Evolutionary conservation across 2,888 invertebrate genomes (phyloP).

Genomic region (Mythimna loreyi): DNA sequence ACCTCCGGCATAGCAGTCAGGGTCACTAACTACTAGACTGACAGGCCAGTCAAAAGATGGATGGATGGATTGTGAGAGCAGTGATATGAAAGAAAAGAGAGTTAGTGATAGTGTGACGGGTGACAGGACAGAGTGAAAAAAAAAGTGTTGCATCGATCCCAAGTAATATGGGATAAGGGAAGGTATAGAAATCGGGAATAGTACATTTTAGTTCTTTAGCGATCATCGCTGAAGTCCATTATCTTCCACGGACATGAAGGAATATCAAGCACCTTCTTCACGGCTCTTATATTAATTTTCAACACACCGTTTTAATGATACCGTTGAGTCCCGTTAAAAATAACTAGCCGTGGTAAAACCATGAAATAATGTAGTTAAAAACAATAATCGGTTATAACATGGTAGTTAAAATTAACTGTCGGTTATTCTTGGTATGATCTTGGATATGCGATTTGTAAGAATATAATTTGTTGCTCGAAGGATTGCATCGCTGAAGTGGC

Average conservation of each 20-base stretch:
- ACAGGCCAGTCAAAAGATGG: too few species aligned
- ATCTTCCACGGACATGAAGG: slow-evolving; percentile 11
- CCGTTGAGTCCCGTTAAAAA: slow-evolving; percentile 31
- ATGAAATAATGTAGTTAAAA: slow-evolving; percentile 50
- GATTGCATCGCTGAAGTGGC: too few species aligned
- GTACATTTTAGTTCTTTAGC: slow-evolving; percentile 4
- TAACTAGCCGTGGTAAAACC: slow-evolving; percentile 40
- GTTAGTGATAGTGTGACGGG: too few species aligned
- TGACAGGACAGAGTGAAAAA: too few species aligned
- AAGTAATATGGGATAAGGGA: too few species aligned
- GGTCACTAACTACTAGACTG: too few species aligned
- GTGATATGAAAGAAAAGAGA: too few species aligned
- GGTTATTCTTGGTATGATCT: slow-evolving; percentile 12
- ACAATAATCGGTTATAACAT: slow-evolving; percentile 35
- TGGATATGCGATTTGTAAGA: slow-evolving; percentile 5
- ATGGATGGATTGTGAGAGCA: too few species aligned
- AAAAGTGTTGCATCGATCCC: too few species aligned
- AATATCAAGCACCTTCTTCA: slow-evolving; percentile 31
- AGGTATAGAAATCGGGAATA: too few species aligned
- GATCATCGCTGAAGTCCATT: slow-evolving; percentile 3
- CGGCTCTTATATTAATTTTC: slow-evolving; percentile 18
- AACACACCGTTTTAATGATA: slow-evolving; percentile 22
- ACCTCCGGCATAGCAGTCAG: too few species aligned
- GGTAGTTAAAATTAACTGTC: slow-evolving; percentile 31
- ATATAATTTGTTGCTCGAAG: neutral